Percentiles rank a stretch among this genome's conserved stretches.
Conservation (phyloP, 2,113 vertebrate genomes). For the Brachyhypopomus occidentalis region DNA sequence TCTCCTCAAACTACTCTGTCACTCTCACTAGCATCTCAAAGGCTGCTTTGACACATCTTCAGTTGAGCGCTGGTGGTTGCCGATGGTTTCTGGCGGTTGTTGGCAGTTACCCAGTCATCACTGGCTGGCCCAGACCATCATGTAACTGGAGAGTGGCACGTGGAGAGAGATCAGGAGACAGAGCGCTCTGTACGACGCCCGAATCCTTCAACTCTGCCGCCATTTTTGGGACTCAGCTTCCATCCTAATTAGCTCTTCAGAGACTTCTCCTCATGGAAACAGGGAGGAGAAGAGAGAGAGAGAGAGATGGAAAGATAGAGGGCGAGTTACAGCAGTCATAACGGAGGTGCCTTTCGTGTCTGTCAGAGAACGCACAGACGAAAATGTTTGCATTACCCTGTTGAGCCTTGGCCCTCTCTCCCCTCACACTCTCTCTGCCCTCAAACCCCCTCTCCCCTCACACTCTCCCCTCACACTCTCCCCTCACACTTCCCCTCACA, state of each 20-base stretch:
- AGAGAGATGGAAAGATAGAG: conserved; percentile 43
- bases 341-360: conserved; percentile 30
- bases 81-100: conserved; percentile 78
- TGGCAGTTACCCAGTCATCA: conserved; percentile 85
- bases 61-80: not conserved
- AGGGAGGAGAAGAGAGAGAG: conserved; percentile 63
- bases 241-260: conserved; percentile 99
- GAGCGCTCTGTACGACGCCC: conserved; percentile 67
- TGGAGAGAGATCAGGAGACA: not conserved
- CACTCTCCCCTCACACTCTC: not conserved
- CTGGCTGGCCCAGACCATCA: conserved; percentile 90
- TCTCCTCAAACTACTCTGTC: conserved; percentile 74
- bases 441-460: not conserved
- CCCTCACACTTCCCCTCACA: not conserved
- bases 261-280: conserved; percentile 95
- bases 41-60: conserved; percentile 90
- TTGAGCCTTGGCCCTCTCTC: not conserved
- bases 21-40: conserved; percentile 74
- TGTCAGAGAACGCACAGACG: conserved; percentile 35
- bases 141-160: conserved; percentile 33
- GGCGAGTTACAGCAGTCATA: conserved; percentile 25
- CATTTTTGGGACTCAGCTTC: conserved; percentile 91
- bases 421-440: not conserved
- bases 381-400: conserved; percentile 25
- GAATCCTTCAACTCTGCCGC: conserved; percentile 87